phyloP scores from a whole-genome alignment of 1,140 invertebrate species.

The Drosophila teissieri region DNA sequence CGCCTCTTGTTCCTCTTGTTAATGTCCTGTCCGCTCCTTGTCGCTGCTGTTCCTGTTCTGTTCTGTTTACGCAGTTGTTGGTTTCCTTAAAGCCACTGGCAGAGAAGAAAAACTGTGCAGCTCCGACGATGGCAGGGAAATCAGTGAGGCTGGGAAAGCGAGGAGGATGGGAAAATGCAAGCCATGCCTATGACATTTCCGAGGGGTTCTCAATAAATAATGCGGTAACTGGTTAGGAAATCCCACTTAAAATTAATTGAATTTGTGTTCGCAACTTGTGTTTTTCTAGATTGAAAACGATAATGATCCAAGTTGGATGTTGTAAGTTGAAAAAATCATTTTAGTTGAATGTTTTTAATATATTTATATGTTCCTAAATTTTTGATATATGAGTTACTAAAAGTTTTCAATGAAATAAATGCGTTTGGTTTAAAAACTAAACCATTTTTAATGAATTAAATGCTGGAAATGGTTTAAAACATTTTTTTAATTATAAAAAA shows the following conservation, averaged over 20 bases:
- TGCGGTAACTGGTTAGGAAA: conserved; percentile 34
- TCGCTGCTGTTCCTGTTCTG: conserved; percentile 18
- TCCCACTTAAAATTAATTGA: conserved; percentile 32
- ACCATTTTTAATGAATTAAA: too few relatives aligned
- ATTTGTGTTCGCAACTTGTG: not conserved
- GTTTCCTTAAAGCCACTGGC: conserved; percentile 26
- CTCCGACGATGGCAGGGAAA: not conserved
- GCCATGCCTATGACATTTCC: conserved; percentile 47
- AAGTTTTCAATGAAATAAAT: too few relatives aligned
- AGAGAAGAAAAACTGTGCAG: conserved; percentile 1
- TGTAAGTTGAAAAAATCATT: too few relatives aligned
- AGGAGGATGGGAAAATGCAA: conserved; percentile 22
- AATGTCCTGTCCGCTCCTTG: conserved; percentile 50
- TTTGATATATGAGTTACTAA: too few relatives aligned
- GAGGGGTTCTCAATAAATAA: conserved; percentile 21
- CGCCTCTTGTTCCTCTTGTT: conserved; percentile 18
- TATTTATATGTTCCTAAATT: too few relatives aligned
- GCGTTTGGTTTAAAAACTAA: too few relatives aligned
- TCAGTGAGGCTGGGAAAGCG: not conserved
- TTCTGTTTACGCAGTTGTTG: conserved; percentile 50
- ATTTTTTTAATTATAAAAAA: too few relatives aligned
- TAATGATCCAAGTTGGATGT: too few relatives aligned
- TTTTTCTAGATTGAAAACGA: not conserved
- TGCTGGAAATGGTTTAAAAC: too few relatives aligned
- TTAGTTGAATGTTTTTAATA: too few relatives aligned